phyloP scores from a whole-genome alignment of 2,113 vertebrate species.

The Astatoreochromis straeleni region DNA sequence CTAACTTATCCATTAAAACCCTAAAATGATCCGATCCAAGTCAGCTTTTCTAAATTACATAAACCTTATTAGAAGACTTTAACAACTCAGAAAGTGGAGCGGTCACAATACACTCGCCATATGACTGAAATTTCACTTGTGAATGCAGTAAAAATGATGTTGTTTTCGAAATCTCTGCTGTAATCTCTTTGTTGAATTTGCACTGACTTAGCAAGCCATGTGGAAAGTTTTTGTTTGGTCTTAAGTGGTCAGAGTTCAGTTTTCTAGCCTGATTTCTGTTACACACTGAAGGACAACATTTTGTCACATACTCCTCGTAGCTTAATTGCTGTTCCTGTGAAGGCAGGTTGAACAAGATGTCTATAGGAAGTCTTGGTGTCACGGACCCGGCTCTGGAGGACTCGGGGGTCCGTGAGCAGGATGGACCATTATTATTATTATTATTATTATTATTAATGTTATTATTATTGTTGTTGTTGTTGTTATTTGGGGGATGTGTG shows the following conservation, averaged over 20 bases:
- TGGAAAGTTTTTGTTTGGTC: constrained; percentile 52
- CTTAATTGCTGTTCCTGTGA: not conserved
- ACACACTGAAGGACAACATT: not conserved
- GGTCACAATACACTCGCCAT: constrained; percentile 40
- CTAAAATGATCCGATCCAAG: constrained; percentile 49
- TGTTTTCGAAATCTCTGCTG: not conserved
- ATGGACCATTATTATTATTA: too few species aligned
- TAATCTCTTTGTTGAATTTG: constrained; percentile 41
- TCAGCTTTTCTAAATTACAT: constrained; percentile 61
- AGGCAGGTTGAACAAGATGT: not conserved
- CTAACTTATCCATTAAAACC: constrained; percentile 64
- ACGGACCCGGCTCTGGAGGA: too few species aligned
- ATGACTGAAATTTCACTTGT: constrained; percentile 34
- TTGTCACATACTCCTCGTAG: not conserved
- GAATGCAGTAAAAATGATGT: not conserved
- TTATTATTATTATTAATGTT: too few species aligned
- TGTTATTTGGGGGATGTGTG: too few species aligned
- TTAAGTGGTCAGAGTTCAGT: constrained; percentile 22
- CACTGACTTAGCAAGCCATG: constrained; percentile 32
- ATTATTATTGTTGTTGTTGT: too few species aligned
- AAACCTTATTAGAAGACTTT: constrained; percentile 60
- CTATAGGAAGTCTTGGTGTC: not conserved
- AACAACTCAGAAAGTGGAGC: constrained; percentile 47
- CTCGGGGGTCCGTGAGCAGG: too few species aligned
- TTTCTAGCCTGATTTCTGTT: not conserved